phyloP scores from a whole-genome alignment of 2,888 invertebrate species.

The Yponomeuta evonymella region DNA sequence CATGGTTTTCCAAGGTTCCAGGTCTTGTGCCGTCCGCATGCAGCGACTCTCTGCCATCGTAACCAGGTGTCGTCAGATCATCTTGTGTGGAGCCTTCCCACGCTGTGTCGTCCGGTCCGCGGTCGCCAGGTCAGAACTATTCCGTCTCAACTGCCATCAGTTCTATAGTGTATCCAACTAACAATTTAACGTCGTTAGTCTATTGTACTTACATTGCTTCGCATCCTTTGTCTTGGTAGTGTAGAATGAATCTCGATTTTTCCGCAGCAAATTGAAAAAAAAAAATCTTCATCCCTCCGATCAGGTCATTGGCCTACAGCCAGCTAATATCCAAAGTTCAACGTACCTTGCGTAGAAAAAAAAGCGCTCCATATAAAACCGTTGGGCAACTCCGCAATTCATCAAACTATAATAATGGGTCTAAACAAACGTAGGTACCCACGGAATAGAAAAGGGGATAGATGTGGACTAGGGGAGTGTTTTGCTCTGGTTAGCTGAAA shows the following conservation, averaged over 20 bases:
- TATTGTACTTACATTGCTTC: too few relatives aligned
- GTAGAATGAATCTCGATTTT: neutral
- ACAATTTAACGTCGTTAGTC: too few relatives aligned
- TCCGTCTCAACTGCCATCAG: too few relatives aligned
- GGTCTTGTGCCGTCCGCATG: too few relatives aligned
- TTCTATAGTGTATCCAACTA: too few relatives aligned
- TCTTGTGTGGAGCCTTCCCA: too few relatives aligned
- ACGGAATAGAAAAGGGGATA: conserved; percentile 23
- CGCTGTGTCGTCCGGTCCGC: too few relatives aligned
- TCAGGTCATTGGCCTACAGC: neutral
- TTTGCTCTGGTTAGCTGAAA: conserved; percentile 33
- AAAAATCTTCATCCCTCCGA: neutral
- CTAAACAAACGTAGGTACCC: conserved; percentile 15
- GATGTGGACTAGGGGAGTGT: conserved; percentile 50
- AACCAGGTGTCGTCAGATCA: too few relatives aligned
- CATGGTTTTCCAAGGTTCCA: too few relatives aligned
- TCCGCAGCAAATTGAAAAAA: neutral
- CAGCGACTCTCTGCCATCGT: too few relatives aligned
- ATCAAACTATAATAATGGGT: conserved; percentile 17
- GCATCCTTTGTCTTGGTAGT: too few relatives aligned
- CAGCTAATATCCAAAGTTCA: conserved; percentile 26
- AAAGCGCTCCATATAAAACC: conserved; percentile 1
- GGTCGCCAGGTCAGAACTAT: too few relatives aligned
- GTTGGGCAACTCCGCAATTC: conserved; percentile 14
- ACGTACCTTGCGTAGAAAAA: conserved; percentile 1